Base-by-base conservation (phyloP, 2,113 vertebrate species). In the Bos javanicus region DNA sequence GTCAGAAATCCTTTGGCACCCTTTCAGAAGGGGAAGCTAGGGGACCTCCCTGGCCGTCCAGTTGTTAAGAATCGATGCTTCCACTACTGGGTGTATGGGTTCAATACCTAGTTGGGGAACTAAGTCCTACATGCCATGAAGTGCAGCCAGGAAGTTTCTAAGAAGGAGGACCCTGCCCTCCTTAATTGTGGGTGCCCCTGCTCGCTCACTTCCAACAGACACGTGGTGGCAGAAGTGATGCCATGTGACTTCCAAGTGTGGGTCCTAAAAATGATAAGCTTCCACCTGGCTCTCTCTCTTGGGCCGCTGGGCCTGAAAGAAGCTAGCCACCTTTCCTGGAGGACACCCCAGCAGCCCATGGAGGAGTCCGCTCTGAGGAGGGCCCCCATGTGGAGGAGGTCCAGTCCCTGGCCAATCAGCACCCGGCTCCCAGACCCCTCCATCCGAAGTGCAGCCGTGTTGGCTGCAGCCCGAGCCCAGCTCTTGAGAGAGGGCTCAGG, bases 391-490 rank as follows among this genome's bases (percentile, higher is more conserved):
- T 62, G 46, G 78, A 52, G 80, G 46, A n/a, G 19, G 3, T 3
- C 28, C 59, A 15, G 9, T 59, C 19, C 33, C 93, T 1, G 5
- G 25, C 14, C 33, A 15, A 3, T 71, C 15, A 19, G 87, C 50
- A 36, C 33, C 23, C 7, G 2, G 19, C 19, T 16, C 9, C 87
- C 43, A 23, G 46, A 62, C 33, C 25, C 6, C 56, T 17, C 6
- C 28, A 4, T 12, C n/a, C n/a, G 4, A 54, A 6, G 6, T 19
- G 39, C 62, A 46, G 13, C 12, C 52, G 8, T 6, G 11, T 0
- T 43, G 17, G 33, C 60, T 67, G n/a, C 30, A 36, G 74, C 52
- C 15, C 4, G 4, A 25, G 23, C 21, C 92, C 59, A 0, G 33
- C 13, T 88, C 71, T 60, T 62, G 2, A 60, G 26, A 43, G 36